Evolutionary conservation across 2,888 invertebrate species (phyloP).

Genomic region (Ophion ellenae): DNA sequence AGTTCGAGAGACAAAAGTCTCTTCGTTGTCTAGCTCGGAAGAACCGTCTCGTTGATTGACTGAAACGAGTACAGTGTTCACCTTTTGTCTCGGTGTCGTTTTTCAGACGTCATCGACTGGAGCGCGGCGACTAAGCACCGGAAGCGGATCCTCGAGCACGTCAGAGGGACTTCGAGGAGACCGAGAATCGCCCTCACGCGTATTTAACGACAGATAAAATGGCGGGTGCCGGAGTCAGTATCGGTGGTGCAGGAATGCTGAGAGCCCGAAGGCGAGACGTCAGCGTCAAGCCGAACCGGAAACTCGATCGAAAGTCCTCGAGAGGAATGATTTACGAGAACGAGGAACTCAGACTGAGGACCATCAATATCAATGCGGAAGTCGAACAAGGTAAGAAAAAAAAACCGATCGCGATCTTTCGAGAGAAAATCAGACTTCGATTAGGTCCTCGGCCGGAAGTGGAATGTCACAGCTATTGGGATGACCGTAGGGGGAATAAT

Average conservation of each 20-base stretch:
- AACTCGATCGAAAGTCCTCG: conserved; percentile 95
- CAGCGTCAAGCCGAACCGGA: conserved; percentile 95
- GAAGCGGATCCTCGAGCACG: not conserved
- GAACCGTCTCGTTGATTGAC: too few species aligned
- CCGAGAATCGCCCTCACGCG: not conserved
- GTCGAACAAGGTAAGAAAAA: conserved; percentile 91
- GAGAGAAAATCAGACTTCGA: not conserved
- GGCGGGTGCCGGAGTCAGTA: conserved; percentile 75
- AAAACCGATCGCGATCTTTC: not conserved
- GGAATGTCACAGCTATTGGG: not conserved
- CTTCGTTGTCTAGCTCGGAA: not conserved
- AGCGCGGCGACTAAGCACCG: not conserved
- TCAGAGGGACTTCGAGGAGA: not conserved
- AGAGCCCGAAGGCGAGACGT: conserved; percentile 93
- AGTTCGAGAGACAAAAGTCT: not conserved
- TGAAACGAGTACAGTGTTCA: not conserved
- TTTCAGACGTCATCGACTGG: not conserved
- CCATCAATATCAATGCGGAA: conserved; percentile 96
- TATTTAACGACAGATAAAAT: conserved; percentile 73
- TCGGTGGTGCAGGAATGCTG: conserved; percentile 87
- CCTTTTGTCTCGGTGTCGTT: not conserved
- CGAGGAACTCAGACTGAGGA: conserved; percentile 94
- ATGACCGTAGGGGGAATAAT: not conserved
- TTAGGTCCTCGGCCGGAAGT: not conserved
- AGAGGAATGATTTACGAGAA: conserved; percentile 97